A percentile compares a stretch with the other conserved stretches of the same genome.
phyloP scores from a whole-genome alignment of 2,113 vertebrate species.

The Mellivora capensis region DNA sequence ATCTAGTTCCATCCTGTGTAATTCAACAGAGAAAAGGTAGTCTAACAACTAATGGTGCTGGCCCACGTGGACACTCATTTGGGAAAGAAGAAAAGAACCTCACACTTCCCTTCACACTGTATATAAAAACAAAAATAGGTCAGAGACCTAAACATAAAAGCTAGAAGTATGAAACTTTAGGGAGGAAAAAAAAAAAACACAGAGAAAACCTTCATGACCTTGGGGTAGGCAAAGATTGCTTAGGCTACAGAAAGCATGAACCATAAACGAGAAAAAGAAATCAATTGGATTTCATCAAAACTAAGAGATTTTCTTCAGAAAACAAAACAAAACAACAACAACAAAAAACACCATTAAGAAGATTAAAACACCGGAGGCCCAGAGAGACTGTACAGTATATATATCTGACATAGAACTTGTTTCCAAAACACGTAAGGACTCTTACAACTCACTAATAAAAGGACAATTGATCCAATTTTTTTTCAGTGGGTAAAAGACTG shows the following conservation, averaged over 20 bases:
- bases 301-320: neutral
- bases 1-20: neutral
- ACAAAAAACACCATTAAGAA: neutral
- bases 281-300: neutral
- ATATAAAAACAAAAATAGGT: neutral
- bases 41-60: neutral
- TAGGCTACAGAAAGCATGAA: neutral
- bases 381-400: neutral
- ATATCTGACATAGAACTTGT: neutral
- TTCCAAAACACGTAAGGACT: neutral
- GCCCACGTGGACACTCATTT: neutral
- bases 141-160: neutral
- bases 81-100: neutral
- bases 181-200: rapidly evolving
- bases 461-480: neutral
- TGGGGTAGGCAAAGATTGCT: neutral
- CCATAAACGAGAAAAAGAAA: neutral
- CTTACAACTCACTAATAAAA: neutral
- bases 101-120: neutral
- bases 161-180: neutral
- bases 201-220: neutral
- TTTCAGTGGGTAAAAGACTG: neutral
- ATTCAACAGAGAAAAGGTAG: neutral
- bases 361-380: neutral
- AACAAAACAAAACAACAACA: neutral